Evolutionary conservation across 2,113 vertebrate genomes (phyloP), one percentile per base, ranked within the genome.

Genomic region (Pyxicephalus adspersus): DNA sequence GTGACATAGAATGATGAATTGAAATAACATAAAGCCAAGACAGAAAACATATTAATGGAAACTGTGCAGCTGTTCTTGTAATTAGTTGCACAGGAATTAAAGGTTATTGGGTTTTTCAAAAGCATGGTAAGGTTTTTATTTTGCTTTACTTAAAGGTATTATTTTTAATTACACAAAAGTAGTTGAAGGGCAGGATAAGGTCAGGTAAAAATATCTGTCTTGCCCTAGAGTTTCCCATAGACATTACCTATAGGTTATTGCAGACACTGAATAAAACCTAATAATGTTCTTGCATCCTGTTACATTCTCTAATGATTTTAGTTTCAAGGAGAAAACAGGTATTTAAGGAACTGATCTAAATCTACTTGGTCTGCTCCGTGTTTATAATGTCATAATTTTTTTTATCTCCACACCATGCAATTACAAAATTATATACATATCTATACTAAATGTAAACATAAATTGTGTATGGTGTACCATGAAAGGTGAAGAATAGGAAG

Each of bases 101-200:
- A 80, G 79, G 79, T 73, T 73, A 74, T 73, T 82, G 80, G 80
- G 26, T 66, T 60, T 64, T 63, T 25, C 16, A 29, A 74, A 75
- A 66, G 68, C 80, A 22, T 54, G 17, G 71, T 66, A 58, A 82
- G 79, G 50, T 81, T 81, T 81, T 66, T 64, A 75, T 55, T 74
- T 82, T 75, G 38, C 58, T 58, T 73, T 82, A 57, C 26, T 51
- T 54, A 50, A 65, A 58, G 60, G 61, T 66, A 75, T 82, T 82
- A 75, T 82, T 82, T 82, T 82, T 82, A 82, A 82, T 75, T 75
- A 73, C 72, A 75, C 11, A 5, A 74, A 74, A 75, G 80, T 82
- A 81, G 68, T 71, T 54, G 23, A 52, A 74, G 68, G 61, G 71
- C 58, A 64, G 16, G 19, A 66, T 61, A 54, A 82, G 80, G 80